Evolutionary conservation across 2,113 vertebrate genomes (phyloP).

Genomic region (Tyto alba): DNA sequence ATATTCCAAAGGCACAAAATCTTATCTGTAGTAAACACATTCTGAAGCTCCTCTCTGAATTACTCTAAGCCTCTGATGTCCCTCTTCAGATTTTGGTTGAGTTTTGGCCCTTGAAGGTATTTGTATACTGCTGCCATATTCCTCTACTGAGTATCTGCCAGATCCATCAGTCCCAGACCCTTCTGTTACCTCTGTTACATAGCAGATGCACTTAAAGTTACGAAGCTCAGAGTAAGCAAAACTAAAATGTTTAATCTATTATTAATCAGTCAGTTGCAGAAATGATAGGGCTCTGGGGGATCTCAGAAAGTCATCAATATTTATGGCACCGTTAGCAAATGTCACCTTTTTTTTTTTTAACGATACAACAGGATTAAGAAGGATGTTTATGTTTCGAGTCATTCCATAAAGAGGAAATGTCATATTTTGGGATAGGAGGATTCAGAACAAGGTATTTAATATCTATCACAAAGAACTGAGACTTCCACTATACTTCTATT

Average conservation of each 20-base stretch:
- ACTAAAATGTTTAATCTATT: constrained; percentile 81
- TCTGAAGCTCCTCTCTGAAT: neutral
- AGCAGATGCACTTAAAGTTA: constrained; percentile 70
- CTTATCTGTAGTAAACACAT: constrained; percentile 44
- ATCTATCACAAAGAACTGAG: constrained; percentile 24
- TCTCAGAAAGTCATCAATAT: constrained; percentile 74
- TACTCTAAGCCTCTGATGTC: neutral
- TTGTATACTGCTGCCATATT: constrained; percentile 22
- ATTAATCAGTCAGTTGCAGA: constrained; percentile 78
- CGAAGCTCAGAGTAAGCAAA: constrained; percentile 72
- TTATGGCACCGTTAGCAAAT: constrained; percentile 74
- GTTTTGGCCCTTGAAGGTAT: constrained; percentile 30
- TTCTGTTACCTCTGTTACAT: constrained; percentile 46
- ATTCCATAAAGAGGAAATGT: constrained; percentile 41
- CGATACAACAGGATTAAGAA: constrained; percentile 30
- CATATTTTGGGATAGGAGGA: constrained; percentile 46
- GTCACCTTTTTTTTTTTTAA: constrained; percentile 34
- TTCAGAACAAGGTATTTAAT: constrained; percentile 30
- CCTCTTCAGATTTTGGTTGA: neutral
- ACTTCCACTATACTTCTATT: neutral
- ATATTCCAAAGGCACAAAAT: neutral
- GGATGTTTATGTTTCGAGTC: constrained; percentile 56
- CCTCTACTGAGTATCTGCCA: constrained; percentile 1
- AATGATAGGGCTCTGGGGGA: constrained; percentile 73
- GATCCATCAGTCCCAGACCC: constrained; percentile 7